phyloP scores from a whole-genome alignment of 2,797 vertebrate species.

The Botia almorhae region DNA sequence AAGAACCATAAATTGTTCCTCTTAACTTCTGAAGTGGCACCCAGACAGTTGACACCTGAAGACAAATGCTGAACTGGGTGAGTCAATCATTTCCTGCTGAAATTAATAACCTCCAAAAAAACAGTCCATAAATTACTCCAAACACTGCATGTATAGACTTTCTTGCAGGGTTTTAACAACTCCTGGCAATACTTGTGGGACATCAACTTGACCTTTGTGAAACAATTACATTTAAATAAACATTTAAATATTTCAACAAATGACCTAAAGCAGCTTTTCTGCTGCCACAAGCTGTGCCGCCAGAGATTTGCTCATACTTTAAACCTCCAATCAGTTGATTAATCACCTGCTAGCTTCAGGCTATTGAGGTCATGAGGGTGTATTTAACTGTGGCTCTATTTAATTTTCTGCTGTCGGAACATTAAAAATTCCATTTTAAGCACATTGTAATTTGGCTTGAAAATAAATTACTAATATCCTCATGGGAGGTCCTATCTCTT shows the following conservation, averaged over 20 bases:
- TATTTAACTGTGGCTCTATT: slow-evolving; percentile 50
- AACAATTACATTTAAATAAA: slow-evolving; percentile 13
- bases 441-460: slow-evolving; percentile 37
- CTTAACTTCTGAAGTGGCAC: background rate
- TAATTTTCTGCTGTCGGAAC: slow-evolving; percentile 47
- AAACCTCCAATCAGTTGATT: slow-evolving; percentile 44
- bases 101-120: slow-evolving; percentile 25
- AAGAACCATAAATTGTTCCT: slow-evolving; percentile 25
- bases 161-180: background rate
- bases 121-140: slow-evolving; percentile 1
- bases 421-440: slow-evolving; percentile 49
- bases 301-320: slow-evolving; percentile 50
- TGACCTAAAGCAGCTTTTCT: background rate
- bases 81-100: slow-evolving; percentile 17
- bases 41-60: slow-evolving; percentile 25
- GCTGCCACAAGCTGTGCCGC: background rate
- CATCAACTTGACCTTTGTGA: slow-evolving; percentile 29
- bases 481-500: slow-evolving; percentile 32
- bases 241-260: background rate
- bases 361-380: slow-evolving; percentile 49
- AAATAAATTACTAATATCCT: slow-evolving; percentile 47
- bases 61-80: slow-evolving; percentile 11
- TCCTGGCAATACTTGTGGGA: background rate
- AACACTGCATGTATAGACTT: background rate
- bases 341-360: slow-evolving; percentile 42